Base-by-base conservation (phyloP, 2,888 invertebrate species). In the Cenopis cana region DNA sequence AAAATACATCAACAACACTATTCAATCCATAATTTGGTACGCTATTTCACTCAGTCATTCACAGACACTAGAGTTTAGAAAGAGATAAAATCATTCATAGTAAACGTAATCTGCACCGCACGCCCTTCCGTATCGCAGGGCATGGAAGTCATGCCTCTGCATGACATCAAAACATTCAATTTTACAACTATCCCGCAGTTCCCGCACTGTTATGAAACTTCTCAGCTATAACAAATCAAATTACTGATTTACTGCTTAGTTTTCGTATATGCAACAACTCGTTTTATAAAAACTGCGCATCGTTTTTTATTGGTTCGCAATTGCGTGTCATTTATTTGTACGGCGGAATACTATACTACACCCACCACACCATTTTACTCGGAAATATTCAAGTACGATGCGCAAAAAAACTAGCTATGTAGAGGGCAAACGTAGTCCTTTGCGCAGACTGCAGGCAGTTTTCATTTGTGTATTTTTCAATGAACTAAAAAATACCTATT, bases 41-140 rank as follows among this genome's bases (percentile, higher is more conserved):
- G 89, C 90, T 89, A 85, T 90, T 92, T 90, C 91, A 91, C 92
- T 91, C 92, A 85, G 91, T 92, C 93, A 93, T 93, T 93, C 93
- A 93, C 91, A 91, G 91, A 89, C 88, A 91, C 90, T 88, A 83
- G 81, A 89, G 89, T 92, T 90, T 91, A 93, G 93, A 93, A 92
- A 92, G 93, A 93, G 93, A 93, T 93, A 91, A 93, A 93, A 92
- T 93, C 93, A 93, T 93, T 93, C 93, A 93, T 93, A 93, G 91
- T 92, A 92, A 92, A 92, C 93, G 93, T 93, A 93, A 91, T 91
- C 83, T 81, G 78, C 82, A 81, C 85, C 82, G 83, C 86, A 91
- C 92, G 91, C 91, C 91, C 93, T 91, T 91, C 87, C 90, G 89
- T 90, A 89, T 90, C 90, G 89, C 92, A 92, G 92, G 91, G 93